Percentiles rank a stretch among this genome's conserved stretches.
These are phyloP conservation scores for Lasioglossum zephyrum DNA, from an alignment of 2,888 invertebrate species.

Conservation along the genomic window DNA sequence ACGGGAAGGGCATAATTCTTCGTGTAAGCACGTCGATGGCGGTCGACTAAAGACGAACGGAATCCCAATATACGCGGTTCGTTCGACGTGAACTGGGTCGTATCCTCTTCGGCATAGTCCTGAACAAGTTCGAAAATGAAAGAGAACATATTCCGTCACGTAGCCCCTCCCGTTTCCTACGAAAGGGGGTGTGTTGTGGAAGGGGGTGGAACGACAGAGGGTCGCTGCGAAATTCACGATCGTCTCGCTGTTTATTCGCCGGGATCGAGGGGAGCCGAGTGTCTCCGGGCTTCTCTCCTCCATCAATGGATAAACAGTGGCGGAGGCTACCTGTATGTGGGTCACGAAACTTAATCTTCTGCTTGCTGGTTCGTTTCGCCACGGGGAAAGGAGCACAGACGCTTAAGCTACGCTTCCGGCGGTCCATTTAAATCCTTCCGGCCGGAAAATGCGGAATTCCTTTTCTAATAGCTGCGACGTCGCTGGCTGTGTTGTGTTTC, in stretches of 20 bases:
- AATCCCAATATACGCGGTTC: conserved; percentile 59
- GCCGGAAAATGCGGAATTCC: conserved; percentile 18
- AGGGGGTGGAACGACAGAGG: background rate
- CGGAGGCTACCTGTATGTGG: conserved; percentile 8
- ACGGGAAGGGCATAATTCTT: conserved; percentile 53
- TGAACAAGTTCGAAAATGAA: conserved; percentile 27
- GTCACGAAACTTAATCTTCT: conserved; percentile 22
- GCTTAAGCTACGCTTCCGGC: conserved; percentile 12
- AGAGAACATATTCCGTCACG: conserved; percentile 54
- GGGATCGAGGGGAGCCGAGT: background rate
- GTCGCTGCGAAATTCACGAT: conserved; percentile 33
- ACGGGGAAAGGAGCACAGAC: background rate
- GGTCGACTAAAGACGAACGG: conserved; percentile 65
- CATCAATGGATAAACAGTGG: conserved; percentile 19
- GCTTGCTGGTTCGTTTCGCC: conserved; percentile 3
- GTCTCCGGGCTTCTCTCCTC: background rate
- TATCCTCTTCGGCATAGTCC: conserved; percentile 22
- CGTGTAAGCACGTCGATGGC: conserved; percentile 60
- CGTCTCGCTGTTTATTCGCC: background rate
- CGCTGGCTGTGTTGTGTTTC: background rate
- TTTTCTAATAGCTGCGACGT: conserved; percentile 3
- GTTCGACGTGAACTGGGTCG: conserved; percentile 65
- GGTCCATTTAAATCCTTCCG: conserved; percentile 14
- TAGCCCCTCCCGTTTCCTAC: background rate
- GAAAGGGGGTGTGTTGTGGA: background rate